A percentile compares a stretch with the other conserved stretches of the same genome.
Evolutionary conservation across 2,888 invertebrate species (phyloP).

Genomic region (Phytoseiulus persimilis): DNA sequence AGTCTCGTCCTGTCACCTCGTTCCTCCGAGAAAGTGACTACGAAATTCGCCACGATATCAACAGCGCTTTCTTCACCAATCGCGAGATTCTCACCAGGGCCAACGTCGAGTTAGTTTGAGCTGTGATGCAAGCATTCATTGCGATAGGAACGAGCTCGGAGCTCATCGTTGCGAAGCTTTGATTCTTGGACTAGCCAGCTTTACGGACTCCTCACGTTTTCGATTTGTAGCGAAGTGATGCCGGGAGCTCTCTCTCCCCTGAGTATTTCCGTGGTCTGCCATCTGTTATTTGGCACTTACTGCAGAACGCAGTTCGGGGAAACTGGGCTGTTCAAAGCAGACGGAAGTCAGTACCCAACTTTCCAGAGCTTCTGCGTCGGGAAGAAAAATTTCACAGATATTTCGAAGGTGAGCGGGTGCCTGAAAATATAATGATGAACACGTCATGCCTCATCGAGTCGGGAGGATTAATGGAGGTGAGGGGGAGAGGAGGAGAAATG

Average conservation of each 20-base stretch:
- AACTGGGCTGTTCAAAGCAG: background rate
- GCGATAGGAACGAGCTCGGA: no score
- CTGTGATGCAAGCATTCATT: no score
- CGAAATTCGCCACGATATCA: slow-evolving; percentile 68
- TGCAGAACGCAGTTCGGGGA: background rate
- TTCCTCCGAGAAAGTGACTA: slow-evolving; percentile 65
- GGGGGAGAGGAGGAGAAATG: background rate
- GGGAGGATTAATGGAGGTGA: no score
- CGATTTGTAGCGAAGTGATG: slow-evolving; percentile 56
- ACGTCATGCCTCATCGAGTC: no score
- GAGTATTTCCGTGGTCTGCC: background rate
- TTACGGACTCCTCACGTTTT: background rate
- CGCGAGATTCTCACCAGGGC: slow-evolving; percentile 62
- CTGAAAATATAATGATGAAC: no score
- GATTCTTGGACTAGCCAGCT: no score
- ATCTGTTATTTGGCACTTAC: background rate
- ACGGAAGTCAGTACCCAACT: background rate
- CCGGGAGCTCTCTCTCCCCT: background rate
- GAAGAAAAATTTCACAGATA: background rate
- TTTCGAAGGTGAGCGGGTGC: background rate
- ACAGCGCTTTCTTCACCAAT: slow-evolving; percentile 60
- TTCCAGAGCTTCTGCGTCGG: background rate
- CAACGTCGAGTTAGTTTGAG: slow-evolving; percentile 62
- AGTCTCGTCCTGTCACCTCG: slow-evolving; percentile 68
- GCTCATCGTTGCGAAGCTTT: no score